Base-by-base conservation (phyloP, 2,888 invertebrate genomes). In the Drosophila mettleri region DNA sequence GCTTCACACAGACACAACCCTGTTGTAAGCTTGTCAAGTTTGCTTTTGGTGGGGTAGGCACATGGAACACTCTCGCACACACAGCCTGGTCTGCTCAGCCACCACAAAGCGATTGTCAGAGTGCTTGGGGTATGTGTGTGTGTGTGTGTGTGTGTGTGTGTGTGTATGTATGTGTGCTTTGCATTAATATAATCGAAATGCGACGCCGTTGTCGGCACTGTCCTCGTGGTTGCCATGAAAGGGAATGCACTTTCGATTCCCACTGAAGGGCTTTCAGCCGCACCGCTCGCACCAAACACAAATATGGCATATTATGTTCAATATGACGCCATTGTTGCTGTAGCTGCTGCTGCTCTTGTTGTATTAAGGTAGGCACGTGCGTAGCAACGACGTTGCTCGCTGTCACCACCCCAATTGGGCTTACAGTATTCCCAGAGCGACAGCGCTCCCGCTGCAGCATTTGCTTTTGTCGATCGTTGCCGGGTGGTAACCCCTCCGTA, bases 41-140 rank as follows among this genome's bases (percentile, higher is more conserved):
- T 86, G 74, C 75, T 82, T 91, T 88, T 90, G 91, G 91, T 91
- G 91, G 91, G 91, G 91, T 91, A 91, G 91, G 91, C 80, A 91
- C 74, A 64, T 61, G 45, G 55, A 29, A 51, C 64, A 71, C 62
- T 60, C 55, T 48, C 62, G 59, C 51, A 63, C 74, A 54, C 33
- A 39, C 39, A 62, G 20, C 24, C 67, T 41, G 60, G 66, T 66
- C 53, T 65, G 71, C 68, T 62, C 63, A 75, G 71, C 69, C 69
- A 78, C 74, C 79, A 79, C 69, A 63, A 68, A 75, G 67, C 64
- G 68, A 58, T 68, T 74, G 74, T 60, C 49, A 64, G 57, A 61
- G 33, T 61, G 43, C 31, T 33, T 41, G 8, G 48, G 54, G 22
- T 43, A 39, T 41, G 43, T 54, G 10, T 49, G 22, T 22, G 4